These are phyloP conservation scores for Rhodinocichla rosea DNA, from an alignment of 2,113 vertebrate species.

Conservation along the genomic window DNA sequence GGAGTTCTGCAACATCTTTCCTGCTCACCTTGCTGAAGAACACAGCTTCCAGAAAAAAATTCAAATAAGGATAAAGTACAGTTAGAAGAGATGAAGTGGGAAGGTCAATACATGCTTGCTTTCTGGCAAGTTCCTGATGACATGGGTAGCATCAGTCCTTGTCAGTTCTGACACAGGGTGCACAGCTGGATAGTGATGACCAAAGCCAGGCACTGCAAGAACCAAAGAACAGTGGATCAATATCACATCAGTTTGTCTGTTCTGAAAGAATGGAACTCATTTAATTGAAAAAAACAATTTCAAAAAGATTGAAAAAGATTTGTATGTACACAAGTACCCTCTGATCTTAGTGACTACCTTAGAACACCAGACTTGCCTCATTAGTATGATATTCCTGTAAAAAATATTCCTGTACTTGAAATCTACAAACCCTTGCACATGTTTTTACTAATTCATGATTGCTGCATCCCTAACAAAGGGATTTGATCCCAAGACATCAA, in stretches of 20 bases:
- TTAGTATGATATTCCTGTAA: background rate
- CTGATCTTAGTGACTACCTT: background rate
- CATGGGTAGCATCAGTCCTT: background rate
- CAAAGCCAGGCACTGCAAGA: background rate
- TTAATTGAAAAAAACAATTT: background rate
- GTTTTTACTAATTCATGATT: background rate
- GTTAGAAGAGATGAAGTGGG: background rate
- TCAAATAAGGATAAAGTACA: background rate
- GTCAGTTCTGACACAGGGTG: background rate
- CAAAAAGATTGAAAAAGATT: no score
- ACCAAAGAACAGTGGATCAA: background rate
- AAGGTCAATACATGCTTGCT: background rate
- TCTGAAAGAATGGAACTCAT: background rate
- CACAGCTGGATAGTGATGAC: rapidly evolving
- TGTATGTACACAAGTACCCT: background rate
- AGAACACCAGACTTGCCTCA: background rate
- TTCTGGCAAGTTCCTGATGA: background rate
- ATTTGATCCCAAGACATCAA: background rate
- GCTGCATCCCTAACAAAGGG: background rate
- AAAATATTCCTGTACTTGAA: background rate
- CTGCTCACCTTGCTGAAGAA: background rate
- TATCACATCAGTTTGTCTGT: background rate
- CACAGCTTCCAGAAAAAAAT: background rate
- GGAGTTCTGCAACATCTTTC: background rate
- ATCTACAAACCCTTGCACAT: background rate